Base-by-base conservation (phyloP, 2,797 vertebrate species). In the Potorous gilbertii region DNA sequence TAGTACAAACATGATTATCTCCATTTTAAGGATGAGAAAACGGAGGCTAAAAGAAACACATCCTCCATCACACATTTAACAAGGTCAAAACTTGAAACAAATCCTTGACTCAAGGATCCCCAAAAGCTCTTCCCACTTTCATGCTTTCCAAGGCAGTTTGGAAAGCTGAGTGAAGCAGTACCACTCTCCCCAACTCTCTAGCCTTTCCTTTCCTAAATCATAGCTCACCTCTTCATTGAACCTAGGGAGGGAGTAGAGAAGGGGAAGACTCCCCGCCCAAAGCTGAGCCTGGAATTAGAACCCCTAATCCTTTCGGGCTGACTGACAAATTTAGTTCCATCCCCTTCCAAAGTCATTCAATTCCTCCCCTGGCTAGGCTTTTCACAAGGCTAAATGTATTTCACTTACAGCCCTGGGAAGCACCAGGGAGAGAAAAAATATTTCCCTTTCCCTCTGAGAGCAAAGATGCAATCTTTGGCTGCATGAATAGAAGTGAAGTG, bases 291-390 rank as follows among this genome's bases (percentile, higher is more conserved):
- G 74, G 40, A 87, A 50, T 87, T 87, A 46, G 74, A 87, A 40
- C 24, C 74, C 40, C 40, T 27, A 10, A 21, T 87, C 74, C 40
- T 87, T 40, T 11, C 27, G 40, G 40, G 40, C 62, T 74, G 59
- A 90, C 81, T 56, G 92, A 90, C 0, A 9, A 66, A 66, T 96
- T 97, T 97, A 96, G 56, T 54, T 96, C 3, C 0, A 13, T n/a
- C 94, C 90, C 92, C 92, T 87, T 96, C 96, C 74, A 94, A 93
- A 96, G 90, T 90, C 4, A 12, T 81, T 96, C 96, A 95, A 9
- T 5, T n/a, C 59, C 34, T 54, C 56, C 74, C 74, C 21, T 87
- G 40, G 40, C 40, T 52, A 90, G 93, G 87, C 95, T 97, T 94
- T 21, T 95, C 74, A 18, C 87, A 90, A 0, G 46, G 92, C 14